Evolutionary conservation across 2,888 invertebrate species (phyloP), one percentile per base, ranked within the genome.

Genomic region (Machimus atricapillus): DNA sequence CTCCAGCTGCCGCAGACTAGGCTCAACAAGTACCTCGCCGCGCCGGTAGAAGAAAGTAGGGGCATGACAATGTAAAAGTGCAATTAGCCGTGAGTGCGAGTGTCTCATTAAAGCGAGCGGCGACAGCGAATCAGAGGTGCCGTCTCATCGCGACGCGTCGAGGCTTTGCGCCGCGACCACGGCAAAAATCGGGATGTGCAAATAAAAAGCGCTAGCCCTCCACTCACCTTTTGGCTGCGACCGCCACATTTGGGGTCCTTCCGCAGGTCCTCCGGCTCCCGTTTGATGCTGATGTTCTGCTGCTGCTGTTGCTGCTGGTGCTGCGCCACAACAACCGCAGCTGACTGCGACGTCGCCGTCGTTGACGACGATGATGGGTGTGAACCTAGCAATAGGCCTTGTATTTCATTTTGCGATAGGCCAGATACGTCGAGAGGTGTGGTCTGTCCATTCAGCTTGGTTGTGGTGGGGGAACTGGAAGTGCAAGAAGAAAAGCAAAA

Each of bases 341-440:
- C 82, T 77, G 87, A 81, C 79, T 79, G 79, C 66, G 89, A 81
- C 83, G 87, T 87, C 85, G 89, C 89, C 58, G 90, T 89, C 87
- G 91, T 90, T 88, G 90, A 88, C 79, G 90, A 89, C 85, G 92
- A 91, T 88, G 92, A 92, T 91, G 92, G 92, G 92, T 93, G 93
- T 91, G 93, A 91, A 90, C 93, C 93, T 90, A 93, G 92, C 90
- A 93, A 90, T 91, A 93, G 91, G 91, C 93, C 93, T 92, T 93
- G 93, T 90, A 93, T 92, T 91, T 93, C 93, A 92, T 92, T 93
- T 91, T 93, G 93, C 91, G 93, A 93, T 92, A 93, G 92, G 91
- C 92, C 91, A 90, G 93, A 92, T 90, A 93, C 92, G 90, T 93
- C 93, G 89, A 93, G 91, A 91, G 93, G 92, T 91, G 93, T 93